phyloP scores from a whole-genome alignment of 2,113 vertebrate species.

The Malurus melanocephalus region DNA sequence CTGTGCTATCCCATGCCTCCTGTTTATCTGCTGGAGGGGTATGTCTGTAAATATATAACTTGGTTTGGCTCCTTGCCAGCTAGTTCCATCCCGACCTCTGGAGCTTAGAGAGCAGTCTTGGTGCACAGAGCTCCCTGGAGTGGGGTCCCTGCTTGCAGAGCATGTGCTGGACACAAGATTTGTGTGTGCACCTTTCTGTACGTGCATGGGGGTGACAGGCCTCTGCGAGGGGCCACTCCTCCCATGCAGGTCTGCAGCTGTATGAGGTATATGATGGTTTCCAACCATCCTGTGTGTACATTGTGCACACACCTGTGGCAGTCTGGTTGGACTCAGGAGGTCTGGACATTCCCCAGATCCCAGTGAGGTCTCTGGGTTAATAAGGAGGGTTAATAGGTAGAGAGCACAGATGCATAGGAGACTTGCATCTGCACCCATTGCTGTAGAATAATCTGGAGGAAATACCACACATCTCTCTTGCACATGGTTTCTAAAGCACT shows the following conservation, averaged over 20 bases:
- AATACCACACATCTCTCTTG: not conserved
- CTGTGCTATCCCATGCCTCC: not conserved
- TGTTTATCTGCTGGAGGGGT: not conserved
- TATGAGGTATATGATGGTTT: not conserved
- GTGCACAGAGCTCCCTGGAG: not conserved
- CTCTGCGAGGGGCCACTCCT: not conserved
- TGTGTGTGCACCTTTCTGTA: not conserved
- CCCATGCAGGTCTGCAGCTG: not conserved
- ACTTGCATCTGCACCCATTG: not conserved
- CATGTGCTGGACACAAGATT: not conserved
- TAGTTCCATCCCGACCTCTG: not conserved
- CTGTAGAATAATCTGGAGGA: not conserved
- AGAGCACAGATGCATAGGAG: not conserved
- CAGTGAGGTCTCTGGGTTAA: not conserved
- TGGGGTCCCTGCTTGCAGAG: fast-evolving
- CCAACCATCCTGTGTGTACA: not conserved
- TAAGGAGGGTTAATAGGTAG: not conserved
- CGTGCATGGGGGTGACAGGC: not conserved
- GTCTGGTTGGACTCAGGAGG: not conserved
- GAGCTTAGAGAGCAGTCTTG: not conserved
- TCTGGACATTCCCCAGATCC: not conserved
- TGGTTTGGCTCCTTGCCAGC: not conserved
- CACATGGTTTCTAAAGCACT: not conserved
- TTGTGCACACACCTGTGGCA: not conserved
- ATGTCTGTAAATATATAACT: not conserved